Base-by-base conservation (phyloP, 1,140 invertebrate genomes). In the Cyclargus thomasi region DNA sequence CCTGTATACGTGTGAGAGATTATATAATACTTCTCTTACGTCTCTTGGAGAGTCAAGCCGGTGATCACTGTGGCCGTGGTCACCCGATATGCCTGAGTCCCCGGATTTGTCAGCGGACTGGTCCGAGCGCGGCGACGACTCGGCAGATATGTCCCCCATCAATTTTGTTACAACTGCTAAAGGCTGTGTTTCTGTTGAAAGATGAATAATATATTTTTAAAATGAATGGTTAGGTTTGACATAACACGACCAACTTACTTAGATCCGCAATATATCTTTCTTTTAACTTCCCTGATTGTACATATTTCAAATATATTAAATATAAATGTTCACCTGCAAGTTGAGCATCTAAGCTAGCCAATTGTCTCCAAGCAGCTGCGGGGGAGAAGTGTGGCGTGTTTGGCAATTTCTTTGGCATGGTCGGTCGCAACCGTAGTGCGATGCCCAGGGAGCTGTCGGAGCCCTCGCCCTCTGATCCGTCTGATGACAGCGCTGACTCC, bases 371-470 rank as follows among this genome's bases (percentile, higher is more conserved):
- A 0, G 96, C 96, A n/a, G 95, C 93, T 0, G 94, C 93, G 2
- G 96, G 96, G 16, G 95, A 96, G 87, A 97, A 97, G 69, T 94
- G 85, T 0, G 95, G 95, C 20, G 95, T 93, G 67, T 95, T 93
- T 14, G 93, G 90, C 75, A 94, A 93, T 74, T 96, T 95, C 73
- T 95, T 94, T 1, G 96, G 96, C 67, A 96, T 77, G 0, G 95
- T 95, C 2, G 96, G 95, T 0, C 95, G 91, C 67, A 96, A 81
- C 53, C 95, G 92, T 57, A 97, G 84, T 21, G 94, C 93, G 63
- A 96, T 95, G 22, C 94, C 92, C 29, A 93, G 88, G 0, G 85
- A 88, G 2, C 85, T 79, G 5, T 85, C 86, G 62, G 89, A 88
- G 6, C 84, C 79, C 62, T 83, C 86, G 4, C 80, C 82, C 68